These are phyloP conservation scores for Catharus minimus DNA, from an alignment of 2,113 vertebrate genomes.

Conservation along the genomic window DNA sequence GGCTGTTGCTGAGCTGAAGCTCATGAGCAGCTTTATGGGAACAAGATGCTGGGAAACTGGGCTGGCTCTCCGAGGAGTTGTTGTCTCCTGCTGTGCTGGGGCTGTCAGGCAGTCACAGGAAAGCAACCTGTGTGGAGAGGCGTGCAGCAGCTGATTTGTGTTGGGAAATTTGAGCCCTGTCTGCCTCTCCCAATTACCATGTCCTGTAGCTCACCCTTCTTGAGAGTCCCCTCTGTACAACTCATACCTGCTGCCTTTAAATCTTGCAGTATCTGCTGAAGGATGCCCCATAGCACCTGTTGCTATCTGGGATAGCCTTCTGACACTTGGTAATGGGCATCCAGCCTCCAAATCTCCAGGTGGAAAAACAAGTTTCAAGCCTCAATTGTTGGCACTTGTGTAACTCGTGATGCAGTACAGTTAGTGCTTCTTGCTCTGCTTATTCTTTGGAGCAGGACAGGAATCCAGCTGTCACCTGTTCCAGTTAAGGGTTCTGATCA, in stretches of 20 bases:
- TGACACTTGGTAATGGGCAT: background rate
- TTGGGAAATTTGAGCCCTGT: fast-evolving
- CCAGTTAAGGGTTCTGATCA: background rate
- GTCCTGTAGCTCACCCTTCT: background rate
- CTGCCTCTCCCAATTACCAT: background rate
- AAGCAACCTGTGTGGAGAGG: background rate
- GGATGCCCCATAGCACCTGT: background rate
- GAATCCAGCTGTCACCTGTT: background rate
- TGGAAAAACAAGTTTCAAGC: background rate
- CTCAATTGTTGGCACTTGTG: background rate
- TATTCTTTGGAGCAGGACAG: background rate
- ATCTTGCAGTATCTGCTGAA: background rate
- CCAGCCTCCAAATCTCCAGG: background rate
- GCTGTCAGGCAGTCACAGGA: background rate
- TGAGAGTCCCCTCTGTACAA: fast-evolving
- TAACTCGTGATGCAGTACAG: background rate
- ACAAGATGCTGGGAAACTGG: slow-evolving; percentile 21
- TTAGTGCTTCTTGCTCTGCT: background rate
- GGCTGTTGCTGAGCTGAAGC: slow-evolving; percentile 1
- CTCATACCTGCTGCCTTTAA: background rate
- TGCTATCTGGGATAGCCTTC: background rate
- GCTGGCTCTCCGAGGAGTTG: background rate
- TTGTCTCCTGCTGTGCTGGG: background rate
- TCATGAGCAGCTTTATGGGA: slow-evolving; percentile 42
- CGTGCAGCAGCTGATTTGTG: background rate